Evolutionary conservation across 1,140 invertebrate genomes (phyloP), one percentile per base, ranked within the genome.

Genomic region (Drosophila tani): DNA sequence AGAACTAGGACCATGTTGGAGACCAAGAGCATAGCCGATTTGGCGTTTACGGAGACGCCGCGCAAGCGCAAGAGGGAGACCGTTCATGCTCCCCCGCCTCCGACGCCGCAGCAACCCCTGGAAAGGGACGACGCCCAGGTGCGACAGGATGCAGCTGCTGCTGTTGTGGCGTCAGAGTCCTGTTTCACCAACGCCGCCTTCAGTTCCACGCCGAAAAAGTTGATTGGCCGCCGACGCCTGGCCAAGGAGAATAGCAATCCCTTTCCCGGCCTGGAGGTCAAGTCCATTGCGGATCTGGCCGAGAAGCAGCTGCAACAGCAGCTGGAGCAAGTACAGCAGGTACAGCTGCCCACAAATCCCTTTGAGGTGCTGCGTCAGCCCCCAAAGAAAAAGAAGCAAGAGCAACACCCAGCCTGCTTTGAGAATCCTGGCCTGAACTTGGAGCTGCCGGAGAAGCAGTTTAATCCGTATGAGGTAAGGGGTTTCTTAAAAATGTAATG

Each of bases 391-490:
- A 93, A 92, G 58, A 93, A 93, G 53, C 79, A 79, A 6, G 88
- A 84, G 4, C 78, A 80, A 9, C 53, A 56, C 19, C 19, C 35
- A 40, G 83, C 82, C 29, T 93, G 92, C 59, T 93, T 93, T 29
- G 91, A 90, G 64, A 93, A 93, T 86, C 87, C 87, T 17, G 92
- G 82, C 15, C 67, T 93, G 4, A 93, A 93, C 79, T 60, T 93
- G 1, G 86, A 93, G 35, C 46, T 91, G 27, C 92, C 92, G 9
- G 92, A 93, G 55, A 90, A 82, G 38, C 84, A 91, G 46, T 91
- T 93, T 21, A 93, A 93, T 88, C 92, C 92, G 0, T 93, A 85
- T 55, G 92, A 93, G 82, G 91, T 92, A 47, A 24, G 56, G 21
- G 9, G 21, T 15, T 14, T 5, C 19, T 24, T 47, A 14, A 12